Conservation (phyloP, 2,888 invertebrate species). For the Oscheius sp. region DNA sequence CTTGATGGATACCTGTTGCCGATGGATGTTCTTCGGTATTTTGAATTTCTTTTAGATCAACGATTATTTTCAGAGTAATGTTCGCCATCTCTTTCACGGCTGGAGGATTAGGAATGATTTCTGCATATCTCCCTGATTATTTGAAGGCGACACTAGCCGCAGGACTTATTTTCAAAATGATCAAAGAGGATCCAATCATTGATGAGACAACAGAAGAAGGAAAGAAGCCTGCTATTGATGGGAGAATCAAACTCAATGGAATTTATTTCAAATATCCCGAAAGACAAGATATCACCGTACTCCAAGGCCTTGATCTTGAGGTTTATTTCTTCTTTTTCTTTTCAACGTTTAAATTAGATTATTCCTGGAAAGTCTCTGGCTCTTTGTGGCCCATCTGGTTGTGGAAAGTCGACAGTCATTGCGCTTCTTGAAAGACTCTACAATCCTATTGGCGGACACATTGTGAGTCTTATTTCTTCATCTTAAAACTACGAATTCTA, state of each 20-base stretch:
- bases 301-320: constrained; percentile 31
- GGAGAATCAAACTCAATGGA: constrained; percentile 31
- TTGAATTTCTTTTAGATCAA: background rate
- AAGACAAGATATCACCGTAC: constrained; percentile 60
- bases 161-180: constrained; percentile 71
- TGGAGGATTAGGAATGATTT: constrained; percentile 71
- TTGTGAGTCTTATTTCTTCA: constrained; percentile 71
- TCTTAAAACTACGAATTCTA: constrained; percentile 25
- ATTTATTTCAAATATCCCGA: constrained; percentile 70
- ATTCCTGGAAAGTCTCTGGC: constrained; percentile 70
- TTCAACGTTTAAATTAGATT: constrained; percentile 71
- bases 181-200: constrained; percentile 60
- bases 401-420: constrained; percentile 72
- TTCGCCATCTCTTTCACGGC: constrained; percentile 75
- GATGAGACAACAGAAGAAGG: constrained; percentile 66
- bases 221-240: constrained; percentile 67
- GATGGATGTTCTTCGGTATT: constrained; percentile 71
- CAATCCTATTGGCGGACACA: constrained; percentile 79
- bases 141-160: constrained; percentile 69
- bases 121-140: constrained; percentile 72
- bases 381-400: constrained; percentile 71
- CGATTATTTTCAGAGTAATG: constrained; percentile 72
- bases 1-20: constrained; percentile 70
- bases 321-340: background rate
- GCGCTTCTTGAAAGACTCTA: constrained; percentile 82